Base-by-base conservation (phyloP, 2,113 vertebrate genomes). In the Mus musculus region DNA sequence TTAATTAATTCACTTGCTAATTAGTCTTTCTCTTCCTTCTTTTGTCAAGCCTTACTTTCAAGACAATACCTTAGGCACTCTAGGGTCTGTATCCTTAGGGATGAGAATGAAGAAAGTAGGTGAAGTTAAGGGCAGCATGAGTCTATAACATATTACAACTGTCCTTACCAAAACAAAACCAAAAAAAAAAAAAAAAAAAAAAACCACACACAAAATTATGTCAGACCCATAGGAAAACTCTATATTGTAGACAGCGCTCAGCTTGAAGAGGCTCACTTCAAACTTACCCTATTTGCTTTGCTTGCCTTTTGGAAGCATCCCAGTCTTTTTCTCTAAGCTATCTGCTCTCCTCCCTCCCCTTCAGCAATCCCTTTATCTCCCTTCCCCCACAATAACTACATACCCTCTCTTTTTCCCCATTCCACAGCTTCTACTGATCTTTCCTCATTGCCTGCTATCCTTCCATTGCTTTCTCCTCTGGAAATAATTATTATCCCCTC, bases 1-100 rank as follows among this genome's bases (percentile, higher is more conserved):
- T 95, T 97, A 96, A 97, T 97, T 96, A 97, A 96, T 87, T 92
- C 93, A 72, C 94, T 90, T 96, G 86, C 95, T 96, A 97, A 97
- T 97, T 93, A 97, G 94, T 95, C 95, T 94, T 94, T 94, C 90
- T 90, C 86, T 88, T 85, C 54, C 28, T 86, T 88, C 94, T 95
- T 95, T 92, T 91, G 92, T 95, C 65, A 89, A 96, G 94, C 89
- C 82, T 92, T 77, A 96, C 92, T 95, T 97, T 39, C 82, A 88
- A 97, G 95, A 93, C 93, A 96, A 95, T 81, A 85, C 77, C 86
- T 19, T 0, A 28, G 65, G 85, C 72, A 85, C 85, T n/a, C 22
- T 19, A 20, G 59, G 63, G 39, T 28, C 61, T 4, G 7, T n/a
- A 82, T 49, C 42, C 85, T 92, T 26, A 92, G 19, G 36, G 76